Evolutionary conservation across 2,113 vertebrate genomes (phyloP), one percentile per base, ranked within the genome.

Genomic region (Callorhinus ursinus): DNA sequence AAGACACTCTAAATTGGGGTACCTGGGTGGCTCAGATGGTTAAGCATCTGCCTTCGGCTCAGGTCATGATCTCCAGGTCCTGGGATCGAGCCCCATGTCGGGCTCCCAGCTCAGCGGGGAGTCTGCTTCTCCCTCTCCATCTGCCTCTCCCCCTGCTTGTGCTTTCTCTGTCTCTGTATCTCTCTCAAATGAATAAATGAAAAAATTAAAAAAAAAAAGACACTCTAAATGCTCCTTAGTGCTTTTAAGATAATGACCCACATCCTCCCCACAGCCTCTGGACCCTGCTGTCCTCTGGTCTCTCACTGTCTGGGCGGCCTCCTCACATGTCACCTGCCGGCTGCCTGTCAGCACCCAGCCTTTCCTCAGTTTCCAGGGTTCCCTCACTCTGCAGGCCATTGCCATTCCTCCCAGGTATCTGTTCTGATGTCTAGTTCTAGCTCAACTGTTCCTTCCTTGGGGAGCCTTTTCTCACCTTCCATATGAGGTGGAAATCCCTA

Each of bases 281-380:
- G 28, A 24, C 6, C 14, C 18, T 36, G 7, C 22, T 15, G 10
- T 18, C 49, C 7, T 19, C n/a, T 16, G 21, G 22, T 14, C 26
- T 19, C 42, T 69, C 24, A 13, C 2, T 4, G 59, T n/a, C 22
- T 13, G 1, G 55, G 26, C 33, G 51, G 31, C 4, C 6, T 59
- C 31, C 46, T 76, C 16, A 49, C 80, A 39, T 8, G 3, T 19
- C 10, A 2, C 14, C 4, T 1, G 1, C 49, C 15, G 1, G 61
- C 28, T 42, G 11, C 18, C 7, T 39, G 11, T 49, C 39, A 16
- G 63, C 9, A 4, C 2, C 1, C 1, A 5, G 12, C 13, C 63
- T 55, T 42, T 39, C 65, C 49, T 36, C 10, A 7, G 4, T 51
- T 51, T 11, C 53, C 33, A 2, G 4, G 5, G 5, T 36, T 9